Evolutionary conservation across 2,797 vertebrate genomes (phyloP), one percentile per base, ranked within the genome.

Genomic region (Acanthurus leucopareius): DNA sequence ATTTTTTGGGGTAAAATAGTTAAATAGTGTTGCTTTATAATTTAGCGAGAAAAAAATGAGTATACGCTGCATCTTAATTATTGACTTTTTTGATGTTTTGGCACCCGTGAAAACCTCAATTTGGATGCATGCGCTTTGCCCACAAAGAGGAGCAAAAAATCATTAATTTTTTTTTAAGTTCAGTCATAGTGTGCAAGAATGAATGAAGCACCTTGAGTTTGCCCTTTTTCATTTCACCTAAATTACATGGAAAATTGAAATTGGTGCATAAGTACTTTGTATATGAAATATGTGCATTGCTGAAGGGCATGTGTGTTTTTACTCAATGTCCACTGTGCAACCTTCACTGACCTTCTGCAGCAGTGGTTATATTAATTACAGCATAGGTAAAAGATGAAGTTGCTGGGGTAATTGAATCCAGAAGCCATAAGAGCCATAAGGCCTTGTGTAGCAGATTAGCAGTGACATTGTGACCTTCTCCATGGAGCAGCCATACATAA

Each of bases 321-420:
- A 59, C 60, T 73, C 40, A 25, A 28, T 72, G 51, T 75, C 63
- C 10, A 7, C 66, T 51, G 56, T 57, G 66, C 85, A 68, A 86
- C 93, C 89, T 92, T 93, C 86, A 78, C 63, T 77, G 77, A 77
- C 79, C 77, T 62, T 79, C 56, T 53, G 28, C 56, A 56, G 70
- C 62, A 56, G 69, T 20, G 53, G 42, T 87, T 88, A 84, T 81
- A 91, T 94, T 90, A 90, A 90, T 91, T 78, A 90, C 70, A 81
- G 79, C 42, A 62, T 73, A 89, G 38, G 68, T 87, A 75, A 86
- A 88, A 73, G 48, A 80, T 85, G 77, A 84, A 86, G 79, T 69
- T 80, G 82, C 45, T 53, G 4, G 16, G 61, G 69, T 93, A 91
- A 93, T 93, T 92, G 84, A 93, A 91, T 92, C 69, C 65, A 65